Conservation (phyloP, 1,140 invertebrate species). For the Drosophila insularis region DNA sequence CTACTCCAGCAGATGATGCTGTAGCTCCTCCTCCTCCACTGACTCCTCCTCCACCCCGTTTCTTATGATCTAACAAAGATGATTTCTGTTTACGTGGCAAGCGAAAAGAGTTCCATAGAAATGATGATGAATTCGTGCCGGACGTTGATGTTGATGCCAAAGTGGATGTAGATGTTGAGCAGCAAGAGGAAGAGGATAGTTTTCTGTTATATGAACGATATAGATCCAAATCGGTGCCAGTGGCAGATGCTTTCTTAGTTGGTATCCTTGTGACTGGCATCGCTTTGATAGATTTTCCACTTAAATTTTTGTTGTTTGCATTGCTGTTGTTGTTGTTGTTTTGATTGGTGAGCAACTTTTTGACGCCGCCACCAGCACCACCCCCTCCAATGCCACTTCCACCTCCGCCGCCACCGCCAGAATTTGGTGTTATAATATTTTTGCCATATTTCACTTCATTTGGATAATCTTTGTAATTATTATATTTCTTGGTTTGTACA, state of each 20-base stretch:
- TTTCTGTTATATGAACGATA: slow-evolving; percentile 48
- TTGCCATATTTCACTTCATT: slow-evolving; percentile 72
- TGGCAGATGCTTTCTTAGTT: slow-evolving; percentile 47
- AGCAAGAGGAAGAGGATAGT: slow-evolving; percentile 20
- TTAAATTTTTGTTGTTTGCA: slow-evolving; percentile 45
- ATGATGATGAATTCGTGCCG: slow-evolving; percentile 45
- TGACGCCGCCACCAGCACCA: slow-evolving; percentile 23
- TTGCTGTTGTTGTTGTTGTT: slow-evolving; percentile 32
- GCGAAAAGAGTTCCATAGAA: slow-evolving; percentile 79
- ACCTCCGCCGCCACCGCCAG: not conserved
- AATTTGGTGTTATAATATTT: slow-evolving; percentile 31
- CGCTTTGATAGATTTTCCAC: slow-evolving; percentile 28
- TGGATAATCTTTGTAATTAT: slow-evolving; percentile 68
- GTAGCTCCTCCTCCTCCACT: not conserved
- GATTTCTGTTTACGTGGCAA: slow-evolving; percentile 74
- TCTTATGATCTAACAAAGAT: slow-evolving; percentile 41
- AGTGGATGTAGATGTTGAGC: slow-evolving; percentile 24
- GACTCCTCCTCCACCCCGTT: slow-evolving; percentile 31
- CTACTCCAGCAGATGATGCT: not conserved
- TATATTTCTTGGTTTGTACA: slow-evolving; percentile 69
- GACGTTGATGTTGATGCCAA: slow-evolving; percentile 37
- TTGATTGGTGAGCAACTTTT: slow-evolving; percentile 54
- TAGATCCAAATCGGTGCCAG: slow-evolving; percentile 56
- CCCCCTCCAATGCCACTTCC: not conserved
- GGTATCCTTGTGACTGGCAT: slow-evolving; percentile 61